A percentile compares a stretch with the other conserved stretches of the same genome.
phyloP scores from a whole-genome alignment of 2,113 vertebrate genomes.

The Anser brachyrhynchus region DNA sequence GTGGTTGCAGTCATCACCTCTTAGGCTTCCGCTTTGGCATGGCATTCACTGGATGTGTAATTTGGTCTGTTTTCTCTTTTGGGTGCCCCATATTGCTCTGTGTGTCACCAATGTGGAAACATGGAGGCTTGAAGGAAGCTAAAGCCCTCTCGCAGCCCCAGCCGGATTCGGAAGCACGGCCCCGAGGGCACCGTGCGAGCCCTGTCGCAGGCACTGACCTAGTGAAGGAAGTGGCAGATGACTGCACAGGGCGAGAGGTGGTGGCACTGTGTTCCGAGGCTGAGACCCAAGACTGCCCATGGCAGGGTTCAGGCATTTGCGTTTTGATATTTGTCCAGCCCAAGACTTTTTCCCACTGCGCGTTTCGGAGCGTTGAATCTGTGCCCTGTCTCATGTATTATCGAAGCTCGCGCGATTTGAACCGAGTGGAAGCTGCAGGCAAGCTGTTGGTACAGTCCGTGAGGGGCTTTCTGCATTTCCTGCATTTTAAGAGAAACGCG shows the following conservation, averaged over 20 bases:
- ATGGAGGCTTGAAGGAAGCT: neutral
- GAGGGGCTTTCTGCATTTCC: neutral
- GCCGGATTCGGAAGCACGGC: neutral
- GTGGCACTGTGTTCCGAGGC: neutral
- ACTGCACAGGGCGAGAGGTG: neutral
- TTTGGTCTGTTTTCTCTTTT: neutral
- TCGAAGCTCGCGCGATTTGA: neutral
- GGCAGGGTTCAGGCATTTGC: neutral
- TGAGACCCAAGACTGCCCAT: rapidly evolving
- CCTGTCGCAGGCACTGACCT: neutral
- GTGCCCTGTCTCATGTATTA: rapidly evolving
- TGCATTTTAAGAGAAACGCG: neutral
- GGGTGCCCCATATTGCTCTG: neutral
- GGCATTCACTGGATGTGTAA: neutral
- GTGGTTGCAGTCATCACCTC: neutral
- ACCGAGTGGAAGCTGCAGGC: neutral
- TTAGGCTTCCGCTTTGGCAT: neutral
- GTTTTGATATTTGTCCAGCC: neutral
- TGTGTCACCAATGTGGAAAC: neutral
- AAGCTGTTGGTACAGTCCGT: rapidly evolving
- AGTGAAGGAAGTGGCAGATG: rapidly evolving
- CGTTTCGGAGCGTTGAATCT: rapidly evolving
- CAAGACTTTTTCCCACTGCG: neutral
- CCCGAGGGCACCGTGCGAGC: rapidly evolving
- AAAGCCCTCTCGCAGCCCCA: neutral